Conservation (phyloP, 2,888 invertebrate genomes). For the Caradrina kadenii region DNA sequence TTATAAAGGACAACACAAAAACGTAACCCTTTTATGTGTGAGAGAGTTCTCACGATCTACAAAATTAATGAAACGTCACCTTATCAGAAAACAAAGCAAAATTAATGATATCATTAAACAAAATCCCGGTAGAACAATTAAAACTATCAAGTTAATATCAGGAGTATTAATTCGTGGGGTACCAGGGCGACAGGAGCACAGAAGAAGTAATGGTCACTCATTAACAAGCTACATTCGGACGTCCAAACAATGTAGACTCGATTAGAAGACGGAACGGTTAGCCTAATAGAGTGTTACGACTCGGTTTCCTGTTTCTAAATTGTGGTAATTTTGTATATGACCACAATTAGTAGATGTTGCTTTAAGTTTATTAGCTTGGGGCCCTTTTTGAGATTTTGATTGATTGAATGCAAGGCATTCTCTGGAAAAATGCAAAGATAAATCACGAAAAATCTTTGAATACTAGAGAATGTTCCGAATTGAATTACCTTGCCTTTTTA, state of each 20-base stretch:
- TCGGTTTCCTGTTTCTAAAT: constrained; percentile 58
- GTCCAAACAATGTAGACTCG: constrained; percentile 58
- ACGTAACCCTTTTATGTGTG: constrained; percentile 30
- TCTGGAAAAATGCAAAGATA: accelerated
- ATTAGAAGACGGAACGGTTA: constrained; percentile 59
- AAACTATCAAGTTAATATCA: constrained; percentile 66
- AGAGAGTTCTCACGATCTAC: constrained; percentile 46
- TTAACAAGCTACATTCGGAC: constrained; percentile 58
- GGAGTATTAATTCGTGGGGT: constrained; percentile 67
- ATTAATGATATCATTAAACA: constrained; percentile 56
- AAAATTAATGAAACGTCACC: constrained; percentile 36
- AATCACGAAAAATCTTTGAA: not conserved
- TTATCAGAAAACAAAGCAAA: constrained; percentile 45
- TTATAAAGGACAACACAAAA: constrained; percentile 29
- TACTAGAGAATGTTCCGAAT: constrained; percentile 12
- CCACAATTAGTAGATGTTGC: constrained; percentile 40
- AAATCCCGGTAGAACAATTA: constrained; percentile 62
- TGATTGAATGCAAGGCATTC: not conserved
- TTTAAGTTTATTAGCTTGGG: constrained; percentile 21
- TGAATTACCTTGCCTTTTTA: constrained; percentile 31
- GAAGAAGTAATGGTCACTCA: constrained; percentile 70
- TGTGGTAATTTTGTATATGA: constrained; percentile 56
- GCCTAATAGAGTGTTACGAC: constrained; percentile 61
- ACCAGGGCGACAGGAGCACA: constrained; percentile 66
- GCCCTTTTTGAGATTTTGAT: not conserved